A percentile compares a stretch with the other conserved stretches of the same genome.
Evolutionary conservation across 2,113 vertebrate species (phyloP).

Genomic region (Panurus biarmicus): DNA sequence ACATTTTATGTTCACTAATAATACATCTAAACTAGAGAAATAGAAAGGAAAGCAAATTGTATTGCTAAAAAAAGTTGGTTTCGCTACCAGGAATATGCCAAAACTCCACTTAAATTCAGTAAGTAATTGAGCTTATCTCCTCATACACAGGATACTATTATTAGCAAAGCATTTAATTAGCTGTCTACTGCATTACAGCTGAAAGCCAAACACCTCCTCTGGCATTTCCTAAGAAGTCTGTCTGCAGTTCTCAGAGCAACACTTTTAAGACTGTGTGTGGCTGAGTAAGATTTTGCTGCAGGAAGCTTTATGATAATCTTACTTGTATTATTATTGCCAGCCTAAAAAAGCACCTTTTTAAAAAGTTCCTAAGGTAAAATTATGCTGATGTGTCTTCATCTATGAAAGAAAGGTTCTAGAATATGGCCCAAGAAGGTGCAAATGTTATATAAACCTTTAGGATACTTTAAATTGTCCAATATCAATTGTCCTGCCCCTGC

Average conservation of each 20-base stretch:
- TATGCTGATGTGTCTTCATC: background rate
- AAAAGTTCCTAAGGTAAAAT: background rate
- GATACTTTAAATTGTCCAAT: background rate
- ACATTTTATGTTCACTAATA: background rate
- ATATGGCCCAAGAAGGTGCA: background rate
- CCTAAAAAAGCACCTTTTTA: background rate
- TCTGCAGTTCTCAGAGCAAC: background rate
- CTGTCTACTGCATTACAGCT: background rate
- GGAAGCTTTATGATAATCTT: background rate
- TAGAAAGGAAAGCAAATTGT: background rate
- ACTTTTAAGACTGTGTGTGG: background rate
- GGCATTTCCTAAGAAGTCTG: constrained; percentile 3
- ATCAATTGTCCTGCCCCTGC: background rate
- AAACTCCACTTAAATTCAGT: constrained; percentile 42
- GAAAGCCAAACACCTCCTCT: constrained; percentile 22
- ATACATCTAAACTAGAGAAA: background rate
- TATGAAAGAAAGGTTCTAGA: background rate
- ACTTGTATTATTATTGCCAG: background rate
- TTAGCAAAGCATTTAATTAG: constrained; percentile 55
- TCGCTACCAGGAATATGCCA: background rate
- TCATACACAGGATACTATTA: constrained; percentile 15
- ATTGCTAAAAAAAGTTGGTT: background rate
- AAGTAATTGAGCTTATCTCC: constrained; percentile 30
- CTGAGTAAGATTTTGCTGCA: background rate
- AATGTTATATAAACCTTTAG: background rate